Percentiles rank a stretch among this genome's conserved stretches.
Conservation (phyloP, 2,113 vertebrate species). For the Petromus typicus region DNA sequence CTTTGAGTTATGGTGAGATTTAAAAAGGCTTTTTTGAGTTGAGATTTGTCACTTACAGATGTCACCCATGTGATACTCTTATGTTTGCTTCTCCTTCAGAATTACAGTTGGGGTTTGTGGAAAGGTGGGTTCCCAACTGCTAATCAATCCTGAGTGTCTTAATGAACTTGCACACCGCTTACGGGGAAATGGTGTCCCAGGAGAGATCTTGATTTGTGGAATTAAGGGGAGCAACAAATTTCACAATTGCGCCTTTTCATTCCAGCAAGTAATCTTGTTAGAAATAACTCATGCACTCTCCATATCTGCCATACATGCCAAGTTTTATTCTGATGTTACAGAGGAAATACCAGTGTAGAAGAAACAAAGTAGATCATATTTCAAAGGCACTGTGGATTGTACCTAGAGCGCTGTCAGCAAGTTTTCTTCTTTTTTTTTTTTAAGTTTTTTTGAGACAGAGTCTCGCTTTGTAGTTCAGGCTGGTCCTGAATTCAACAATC, state of each 20-base stretch:
- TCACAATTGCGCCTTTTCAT: neutral
- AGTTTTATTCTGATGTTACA: slow-evolving; percentile 37
- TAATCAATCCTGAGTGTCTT: slow-evolving; percentile 46
- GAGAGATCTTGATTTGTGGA: slow-evolving; percentile 38
- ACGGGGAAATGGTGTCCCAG: neutral
- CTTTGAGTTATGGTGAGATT: neutral
- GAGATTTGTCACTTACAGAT: neutral
- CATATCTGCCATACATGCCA: neutral
- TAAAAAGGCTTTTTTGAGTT: neutral
- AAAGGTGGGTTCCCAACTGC: neutral
- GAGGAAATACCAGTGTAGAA: neutral
- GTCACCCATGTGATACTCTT: neutral
- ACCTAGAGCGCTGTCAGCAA: neutral
- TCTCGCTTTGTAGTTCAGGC: too few species aligned
- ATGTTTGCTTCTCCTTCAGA: slow-evolving; percentile 24
- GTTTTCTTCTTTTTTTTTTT: too few species aligned
- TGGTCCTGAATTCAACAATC: too few species aligned
- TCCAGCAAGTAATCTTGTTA: slow-evolving; percentile 35
- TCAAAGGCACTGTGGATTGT: neutral
- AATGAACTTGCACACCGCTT: slow-evolving; percentile 3
- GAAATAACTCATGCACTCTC: neutral
- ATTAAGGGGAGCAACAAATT: neutral
- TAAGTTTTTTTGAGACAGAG: too few species aligned
- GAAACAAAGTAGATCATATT: neutral
- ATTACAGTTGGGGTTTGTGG: neutral